Evolutionary conservation across 2,888 invertebrate species (phyloP).

Genomic region (Caenorhabditis zanzibari): DNA sequence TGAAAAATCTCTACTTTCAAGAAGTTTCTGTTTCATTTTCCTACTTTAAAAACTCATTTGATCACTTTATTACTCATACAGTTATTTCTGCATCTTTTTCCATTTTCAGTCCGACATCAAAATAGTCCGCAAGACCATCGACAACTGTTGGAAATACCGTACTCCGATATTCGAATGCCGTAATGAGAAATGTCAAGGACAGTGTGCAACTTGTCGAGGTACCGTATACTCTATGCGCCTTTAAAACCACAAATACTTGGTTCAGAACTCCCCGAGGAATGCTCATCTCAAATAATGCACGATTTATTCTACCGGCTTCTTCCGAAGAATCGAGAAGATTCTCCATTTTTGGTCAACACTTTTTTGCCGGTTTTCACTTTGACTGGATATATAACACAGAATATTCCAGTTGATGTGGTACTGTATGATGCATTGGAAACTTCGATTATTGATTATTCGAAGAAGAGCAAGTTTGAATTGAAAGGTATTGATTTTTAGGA

Average conservation of each 20-base stretch:
- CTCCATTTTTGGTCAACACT: constrained; percentile 77
- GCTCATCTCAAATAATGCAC: constrained; percentile 79
- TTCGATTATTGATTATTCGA: constrained; percentile 68
- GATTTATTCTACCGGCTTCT: constrained; percentile 83
- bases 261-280: constrained; percentile 70
- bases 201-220: constrained; percentile 57
- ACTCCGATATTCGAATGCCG: constrained; percentile 74
- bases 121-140: constrained; percentile 68
- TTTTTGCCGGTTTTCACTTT: constrained; percentile 81
- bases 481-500: constrained; percentile 45
- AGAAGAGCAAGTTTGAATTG: constrained; percentile 59
- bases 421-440: constrained; percentile 71
- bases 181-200: constrained; percentile 61
- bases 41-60: no score
- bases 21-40: no score
- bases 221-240: background rate
- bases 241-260: background rate
- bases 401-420: constrained; percentile 69
- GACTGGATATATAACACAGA: constrained; percentile 75
- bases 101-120: constrained; percentile 58
- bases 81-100: background rate
- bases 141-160: constrained; percentile 72
- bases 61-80: background rate
- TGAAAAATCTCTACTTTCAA: no score
- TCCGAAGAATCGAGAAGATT: constrained; percentile 71